phyloP scores from a whole-genome alignment of 2,113 vertebrate species.

The Falcunculus frontatus region DNA sequence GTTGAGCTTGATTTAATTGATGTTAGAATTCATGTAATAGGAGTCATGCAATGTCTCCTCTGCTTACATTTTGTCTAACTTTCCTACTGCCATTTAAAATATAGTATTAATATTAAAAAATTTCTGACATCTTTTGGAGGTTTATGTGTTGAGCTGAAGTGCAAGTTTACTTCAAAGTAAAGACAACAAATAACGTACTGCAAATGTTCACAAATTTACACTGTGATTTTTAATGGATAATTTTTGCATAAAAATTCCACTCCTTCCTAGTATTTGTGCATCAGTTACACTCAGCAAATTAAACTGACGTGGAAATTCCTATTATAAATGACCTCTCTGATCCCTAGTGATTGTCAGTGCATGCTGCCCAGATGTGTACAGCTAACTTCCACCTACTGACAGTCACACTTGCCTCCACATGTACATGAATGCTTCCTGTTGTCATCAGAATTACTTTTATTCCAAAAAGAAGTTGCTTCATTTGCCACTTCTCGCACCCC shows the following conservation, averaged over 20 bases:
- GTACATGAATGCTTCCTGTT: neutral
- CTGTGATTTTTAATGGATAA: neutral
- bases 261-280: neutral
- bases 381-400: neutral
- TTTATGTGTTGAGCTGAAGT: neutral
- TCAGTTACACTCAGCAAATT: neutral
- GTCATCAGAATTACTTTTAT: neutral
- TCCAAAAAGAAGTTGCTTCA: neutral
- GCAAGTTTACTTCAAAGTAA: neutral
- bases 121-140: neutral
- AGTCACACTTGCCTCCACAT: neutral
- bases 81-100: neutral
- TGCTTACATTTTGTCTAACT: neutral
- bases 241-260: neutral
- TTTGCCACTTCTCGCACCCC: neutral
- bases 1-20: neutral
- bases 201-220: neutral
- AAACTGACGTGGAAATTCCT: neutral
- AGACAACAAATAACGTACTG: neutral
- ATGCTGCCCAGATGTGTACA: neutral
- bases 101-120: neutral
- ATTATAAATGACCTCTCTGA: neutral
- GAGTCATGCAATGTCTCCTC: neutral
- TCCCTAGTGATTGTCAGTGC: neutral
- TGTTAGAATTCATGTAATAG: neutral